These are phyloP conservation scores for Onchidella celtica DNA, from an alignment of 2,888 invertebrate genomes.

Conservation along the genomic window DNA sequence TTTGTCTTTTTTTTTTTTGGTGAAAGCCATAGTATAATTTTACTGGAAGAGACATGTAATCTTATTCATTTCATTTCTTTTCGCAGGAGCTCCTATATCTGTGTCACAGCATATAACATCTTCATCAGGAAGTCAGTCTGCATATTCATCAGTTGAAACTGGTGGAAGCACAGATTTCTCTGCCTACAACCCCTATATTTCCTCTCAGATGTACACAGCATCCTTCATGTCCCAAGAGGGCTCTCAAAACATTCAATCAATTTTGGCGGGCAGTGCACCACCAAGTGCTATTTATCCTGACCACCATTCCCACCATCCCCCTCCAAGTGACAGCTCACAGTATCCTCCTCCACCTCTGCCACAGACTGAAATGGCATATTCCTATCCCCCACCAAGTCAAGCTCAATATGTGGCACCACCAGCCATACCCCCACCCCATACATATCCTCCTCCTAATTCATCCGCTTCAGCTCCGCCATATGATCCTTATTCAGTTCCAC, in stretches of 20 bases:
- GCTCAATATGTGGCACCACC: slow-evolving; percentile 46
- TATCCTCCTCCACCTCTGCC: slow-evolving; percentile 47
- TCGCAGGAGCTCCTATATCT: slow-evolving; percentile 41
- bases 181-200: slow-evolving; percentile 74
- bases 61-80: too few relatives aligned
- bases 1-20: too few relatives aligned
- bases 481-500: slow-evolving; percentile 50
- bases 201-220: slow-evolving; percentile 73
- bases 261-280: slow-evolving; percentile 66
- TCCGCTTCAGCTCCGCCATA: slow-evolving; percentile 51
- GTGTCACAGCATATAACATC: slow-evolving; percentile 44
- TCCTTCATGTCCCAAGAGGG: slow-evolving; percentile 79
- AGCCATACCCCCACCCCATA: slow-evolving; percentile 48
- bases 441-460: slow-evolving; percentile 42
- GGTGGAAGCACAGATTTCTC: slow-evolving; percentile 47
- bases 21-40: too few relatives aligned
- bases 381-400: slow-evolving; percentile 46
- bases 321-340: slow-evolving; percentile 46
- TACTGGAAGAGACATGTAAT: too few relatives aligned
- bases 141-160: slow-evolving; percentile 27
- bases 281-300: slow-evolving; percentile 43
- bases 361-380: slow-evolving; percentile 20
- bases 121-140: slow-evolving; percentile 27
- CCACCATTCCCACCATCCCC: slow-evolving; percentile 32
- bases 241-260: slow-evolving; percentile 73